These are phyloP conservation scores for Zophobas atratus DNA, from an alignment of 1,140 invertebrate species.

Conservation along the genomic window DNA sequence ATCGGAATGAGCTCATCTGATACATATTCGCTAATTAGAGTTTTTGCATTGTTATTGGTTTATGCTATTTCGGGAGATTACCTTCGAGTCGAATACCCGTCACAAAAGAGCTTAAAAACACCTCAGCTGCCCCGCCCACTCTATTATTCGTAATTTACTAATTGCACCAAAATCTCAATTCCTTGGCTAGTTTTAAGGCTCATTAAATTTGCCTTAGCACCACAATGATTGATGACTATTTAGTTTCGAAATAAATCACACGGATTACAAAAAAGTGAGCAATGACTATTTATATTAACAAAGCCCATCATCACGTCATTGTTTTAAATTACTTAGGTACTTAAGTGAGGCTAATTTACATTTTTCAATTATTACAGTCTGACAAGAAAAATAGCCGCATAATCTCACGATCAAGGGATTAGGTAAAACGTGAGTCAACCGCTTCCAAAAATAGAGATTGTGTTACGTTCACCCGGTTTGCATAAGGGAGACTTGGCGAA, in stretches of 20 bases:
- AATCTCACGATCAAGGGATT: not conserved
- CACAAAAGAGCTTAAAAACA: too few relatives aligned
- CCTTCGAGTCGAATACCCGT: too few relatives aligned
- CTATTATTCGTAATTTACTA: conserved; percentile 6
- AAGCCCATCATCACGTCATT: conserved; percentile 26
- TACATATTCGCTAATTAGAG: too few relatives aligned
- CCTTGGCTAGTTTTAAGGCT: conserved; percentile 16
- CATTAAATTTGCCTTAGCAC: not conserved
- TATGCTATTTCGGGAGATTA: too few relatives aligned
- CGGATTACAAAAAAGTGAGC: conserved; percentile 8
- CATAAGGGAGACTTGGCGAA: too few relatives aligned
- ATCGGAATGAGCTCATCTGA: too few relatives aligned
- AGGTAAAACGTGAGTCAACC: too few relatives aligned
- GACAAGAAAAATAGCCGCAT: conserved; percentile 11
- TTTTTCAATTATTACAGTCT: conserved; percentile 8
- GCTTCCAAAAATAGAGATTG: conserved; percentile 28
- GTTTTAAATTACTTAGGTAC: conserved; percentile 31
- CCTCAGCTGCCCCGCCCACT: not conserved
- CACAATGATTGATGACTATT: conserved; percentile 25
- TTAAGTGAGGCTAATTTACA: conserved; percentile 7
- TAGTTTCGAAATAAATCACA: conserved; percentile 9
- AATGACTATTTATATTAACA: conserved; percentile 35
- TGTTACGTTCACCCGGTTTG: too few relatives aligned
- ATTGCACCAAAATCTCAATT: conserved; percentile 13
- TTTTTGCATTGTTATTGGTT: too few relatives aligned